These are phyloP conservation scores for Onychomys arenicola DNA, from an alignment of 2,797 vertebrate species.

Conservation along the genomic window DNA sequence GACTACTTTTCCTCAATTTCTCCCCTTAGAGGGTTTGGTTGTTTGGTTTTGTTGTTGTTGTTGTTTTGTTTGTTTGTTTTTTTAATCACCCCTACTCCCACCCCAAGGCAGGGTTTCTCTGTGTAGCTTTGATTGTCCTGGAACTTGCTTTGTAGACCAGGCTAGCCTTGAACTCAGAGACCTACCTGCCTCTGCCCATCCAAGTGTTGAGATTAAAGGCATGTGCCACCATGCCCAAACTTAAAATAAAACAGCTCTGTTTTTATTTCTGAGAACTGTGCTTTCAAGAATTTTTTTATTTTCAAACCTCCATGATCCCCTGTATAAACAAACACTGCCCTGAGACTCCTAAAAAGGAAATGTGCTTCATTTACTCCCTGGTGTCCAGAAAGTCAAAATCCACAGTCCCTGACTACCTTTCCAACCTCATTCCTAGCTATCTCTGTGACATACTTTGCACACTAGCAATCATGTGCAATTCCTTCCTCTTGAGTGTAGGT, in stretches of 20 bases:
- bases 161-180: background rate
- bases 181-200: background rate
- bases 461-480: background rate
- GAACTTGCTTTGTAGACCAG: background rate
- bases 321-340: background rate
- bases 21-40: background rate
- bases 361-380: background rate
- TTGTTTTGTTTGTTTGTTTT: background rate
- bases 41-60: too few species aligned
- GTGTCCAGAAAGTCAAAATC: background rate
- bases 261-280: slow-evolving; percentile 28
- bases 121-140: background rate
- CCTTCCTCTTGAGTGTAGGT: background rate
- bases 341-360: background rate
- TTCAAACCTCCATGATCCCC: background rate
- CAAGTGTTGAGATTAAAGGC: background rate
- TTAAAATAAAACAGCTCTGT: background rate
- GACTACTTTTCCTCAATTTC: slow-evolving; percentile 26
- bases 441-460: background rate
- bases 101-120: background rate
- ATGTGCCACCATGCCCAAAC: background rate
- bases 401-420: background rate
- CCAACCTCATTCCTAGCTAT: background rate
- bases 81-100: background rate
- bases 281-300: slow-evolving; percentile 18